Evolutionary conservation across 2,888 invertebrate species (phyloP), one percentile per base, ranked within the genome.

Genomic region (Cryptosula pallasiana): DNA sequence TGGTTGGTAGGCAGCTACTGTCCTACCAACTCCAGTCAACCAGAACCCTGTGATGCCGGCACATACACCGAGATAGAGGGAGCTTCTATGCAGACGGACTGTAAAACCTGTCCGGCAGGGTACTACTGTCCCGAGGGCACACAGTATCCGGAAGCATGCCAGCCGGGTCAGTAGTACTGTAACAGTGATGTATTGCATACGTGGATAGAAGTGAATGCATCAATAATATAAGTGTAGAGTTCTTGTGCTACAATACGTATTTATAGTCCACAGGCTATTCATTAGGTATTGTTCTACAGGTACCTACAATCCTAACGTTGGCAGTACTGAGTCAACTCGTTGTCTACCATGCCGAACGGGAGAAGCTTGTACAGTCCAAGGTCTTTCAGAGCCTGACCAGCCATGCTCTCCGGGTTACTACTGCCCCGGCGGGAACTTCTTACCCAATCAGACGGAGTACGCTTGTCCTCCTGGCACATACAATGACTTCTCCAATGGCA

Each of bases 371-470:
- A 82, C 81, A 0, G 74, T 73, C 23, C 72, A 74, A 71, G 82
- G 78, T 1, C 77, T 82, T 0, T 77, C 79, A 1, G 73, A 75
- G 63, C 80, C 82, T 2, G 77, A 82, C 73, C 77, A 77, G 69
- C 77, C 79, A 0, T 83, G 83, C 73, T 77, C 78, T 13, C 79
- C 80, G 13, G 83, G 83, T 0, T 80, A 81, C 75, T 83, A 80
- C 76, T 83, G 83, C 73, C 82, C 82, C 0, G 80, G 79, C 2
- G 81, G 80, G 2, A 83, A 81, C 73, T 74, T 76, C 63, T 74
- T 75, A 1, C 78, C 78, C 23, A 80, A 80, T 73, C 81, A 82
- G 73, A 76, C 78, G 9, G 81, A 79, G 57, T 78, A 79, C 75
- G 79, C 80, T 2, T 83, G 83, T 69, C 82, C 82, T 0, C 79